These are phyloP conservation scores for Lithophane ornitopus DNA, from an alignment of 2,888 invertebrate species.

Conservation along the genomic window DNA sequence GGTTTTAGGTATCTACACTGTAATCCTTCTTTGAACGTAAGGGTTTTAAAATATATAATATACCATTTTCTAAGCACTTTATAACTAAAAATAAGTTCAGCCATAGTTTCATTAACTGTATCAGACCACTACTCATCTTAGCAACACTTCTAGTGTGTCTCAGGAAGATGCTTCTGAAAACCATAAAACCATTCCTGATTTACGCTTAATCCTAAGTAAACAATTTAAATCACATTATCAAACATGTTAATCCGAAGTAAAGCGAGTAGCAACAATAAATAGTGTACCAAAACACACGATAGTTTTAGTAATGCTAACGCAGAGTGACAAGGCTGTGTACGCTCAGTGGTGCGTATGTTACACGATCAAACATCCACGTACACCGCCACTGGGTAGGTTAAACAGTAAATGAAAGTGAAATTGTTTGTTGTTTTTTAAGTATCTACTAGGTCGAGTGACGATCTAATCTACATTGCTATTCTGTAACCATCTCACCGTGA, in stretches of 20 bases:
- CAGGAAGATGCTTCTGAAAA: not conserved
- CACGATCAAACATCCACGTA: conserved; percentile 69
- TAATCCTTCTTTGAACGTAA: not conserved
- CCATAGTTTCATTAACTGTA: not conserved
- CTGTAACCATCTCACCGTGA: too few relatives aligned
- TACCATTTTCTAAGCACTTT: not conserved
- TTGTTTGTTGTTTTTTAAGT: conserved; percentile 1
- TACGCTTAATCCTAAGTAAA: conserved; percentile 31
- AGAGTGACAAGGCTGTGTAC: conserved; percentile 70
- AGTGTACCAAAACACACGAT: conserved; percentile 52
- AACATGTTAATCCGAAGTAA: conserved; percentile 34
- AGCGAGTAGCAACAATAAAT: conserved; percentile 54
- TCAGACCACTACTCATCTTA: not conserved
- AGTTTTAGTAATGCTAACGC: conserved; percentile 63
- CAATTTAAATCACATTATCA: conserved; percentile 31
- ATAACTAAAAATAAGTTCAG: too few relatives aligned
- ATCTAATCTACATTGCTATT: too few relatives aligned
- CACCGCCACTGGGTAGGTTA: conserved; percentile 34
- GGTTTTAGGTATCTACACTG: not conserved
- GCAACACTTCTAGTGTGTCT: not conserved
- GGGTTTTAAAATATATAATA: not conserved
- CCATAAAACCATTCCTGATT: conserved; percentile 16
- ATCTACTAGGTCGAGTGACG: not conserved
- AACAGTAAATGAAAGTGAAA: conserved; percentile 46
- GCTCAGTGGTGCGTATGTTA: conserved; percentile 64